phyloP scores from a whole-genome alignment of 2,888 invertebrate species.

The Drosophila hamatofila region DNA sequence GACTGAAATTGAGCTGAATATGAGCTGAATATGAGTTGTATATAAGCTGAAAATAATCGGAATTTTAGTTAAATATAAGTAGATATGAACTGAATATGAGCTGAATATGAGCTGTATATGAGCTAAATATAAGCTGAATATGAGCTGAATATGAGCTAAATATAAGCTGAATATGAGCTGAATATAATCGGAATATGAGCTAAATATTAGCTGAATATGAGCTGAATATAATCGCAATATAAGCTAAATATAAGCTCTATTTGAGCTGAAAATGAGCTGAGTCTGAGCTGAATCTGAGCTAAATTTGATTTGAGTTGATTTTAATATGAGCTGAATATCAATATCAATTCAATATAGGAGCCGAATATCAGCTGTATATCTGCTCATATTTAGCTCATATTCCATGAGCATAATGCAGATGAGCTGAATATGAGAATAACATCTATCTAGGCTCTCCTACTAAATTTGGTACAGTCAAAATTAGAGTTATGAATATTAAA shows the following conservation, averaged over 20 bases:
- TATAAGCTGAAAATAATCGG: background rate
- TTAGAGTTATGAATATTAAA: too few relatives aligned
- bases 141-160: too few relatives aligned
- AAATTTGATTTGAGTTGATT: background rate
- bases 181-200: background rate
- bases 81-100: too few relatives aligned
- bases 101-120: background rate
- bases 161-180: background rate
- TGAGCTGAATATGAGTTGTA: background rate
- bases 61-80: background rate
- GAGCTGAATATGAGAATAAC: too few relatives aligned
- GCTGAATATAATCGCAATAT: too few relatives aligned
- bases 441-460: too few relatives aligned
- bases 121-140: background rate
- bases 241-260: background rate
- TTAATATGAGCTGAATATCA: too few relatives aligned
- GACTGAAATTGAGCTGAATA: background rate
- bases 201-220: background rate
- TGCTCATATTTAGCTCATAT: too few relatives aligned
- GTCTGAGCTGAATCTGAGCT: background rate
- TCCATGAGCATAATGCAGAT: too few relatives aligned
- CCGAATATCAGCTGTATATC: too few relatives aligned
- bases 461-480: too few relatives aligned
- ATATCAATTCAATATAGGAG: too few relatives aligned
- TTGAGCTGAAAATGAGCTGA: background rate